Evolutionary conservation across 2,888 invertebrate species (phyloP).

Genomic region (Synergus umbraculus): DNA sequence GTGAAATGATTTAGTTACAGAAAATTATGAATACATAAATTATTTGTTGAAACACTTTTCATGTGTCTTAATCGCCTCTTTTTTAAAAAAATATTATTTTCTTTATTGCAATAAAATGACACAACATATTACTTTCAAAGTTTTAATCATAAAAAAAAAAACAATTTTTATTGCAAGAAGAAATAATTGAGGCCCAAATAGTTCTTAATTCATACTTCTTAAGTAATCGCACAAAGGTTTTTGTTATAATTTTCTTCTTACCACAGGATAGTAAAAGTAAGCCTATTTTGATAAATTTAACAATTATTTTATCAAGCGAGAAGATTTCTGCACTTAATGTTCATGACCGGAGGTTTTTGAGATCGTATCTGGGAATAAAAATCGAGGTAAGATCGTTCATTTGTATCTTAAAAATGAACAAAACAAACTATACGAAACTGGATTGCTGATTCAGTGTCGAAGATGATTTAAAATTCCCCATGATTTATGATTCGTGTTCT

Average conservation of each 20-base stretch:
- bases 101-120: neutral
- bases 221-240: neutral
- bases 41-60: conserved; percentile 34
- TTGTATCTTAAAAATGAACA: conserved; percentile 18
- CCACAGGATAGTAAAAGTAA: conserved; percentile 2
- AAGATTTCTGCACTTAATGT: neutral
- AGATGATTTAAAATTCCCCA: conserved; percentile 38
- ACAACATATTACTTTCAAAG: neutral
- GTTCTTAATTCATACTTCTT: neutral
- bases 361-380: conserved; percentile 18
- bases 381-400: conserved; percentile 14
- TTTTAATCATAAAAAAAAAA: neutral
- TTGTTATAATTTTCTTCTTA: conserved; percentile 3
- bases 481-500: conserved; percentile 41
- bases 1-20: conserved; percentile 33
- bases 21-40: conserved; percentile 34
- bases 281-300: neutral
- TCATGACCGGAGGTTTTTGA: conserved; percentile 22
- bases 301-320: conserved; percentile 25
- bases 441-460: conserved; percentile 40
- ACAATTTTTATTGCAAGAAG: neutral
- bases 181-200: neutral
- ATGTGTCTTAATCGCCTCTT: conserved; percentile 20
- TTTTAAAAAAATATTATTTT: neutral
- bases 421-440: conserved; percentile 10